Conservation (phyloP, 1,140 invertebrate species). For the Limonius californicus region DNA sequence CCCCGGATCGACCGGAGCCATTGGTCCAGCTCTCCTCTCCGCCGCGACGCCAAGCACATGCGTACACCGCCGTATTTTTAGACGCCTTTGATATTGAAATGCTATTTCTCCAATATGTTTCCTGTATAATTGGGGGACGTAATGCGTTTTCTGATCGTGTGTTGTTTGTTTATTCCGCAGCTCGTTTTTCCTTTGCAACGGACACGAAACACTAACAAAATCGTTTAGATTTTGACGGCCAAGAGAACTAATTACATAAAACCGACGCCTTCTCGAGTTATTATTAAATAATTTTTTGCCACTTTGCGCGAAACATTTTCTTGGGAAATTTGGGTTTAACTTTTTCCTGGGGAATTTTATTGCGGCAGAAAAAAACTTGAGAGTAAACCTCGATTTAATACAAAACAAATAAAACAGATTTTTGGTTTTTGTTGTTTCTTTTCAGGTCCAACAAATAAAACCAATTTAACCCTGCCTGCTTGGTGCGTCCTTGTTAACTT, state of each 20-base stretch:
- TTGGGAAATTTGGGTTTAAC: too few species aligned
- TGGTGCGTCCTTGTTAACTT: too few species aligned
- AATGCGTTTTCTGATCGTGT: slow-evolving; percentile 26
- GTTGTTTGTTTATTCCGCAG: not conserved
- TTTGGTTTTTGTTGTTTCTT: too few species aligned
- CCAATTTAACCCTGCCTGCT: too few species aligned
- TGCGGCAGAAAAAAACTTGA: too few species aligned
- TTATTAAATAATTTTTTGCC: too few species aligned
- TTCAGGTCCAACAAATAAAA: too few species aligned
- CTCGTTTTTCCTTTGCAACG: not conserved
- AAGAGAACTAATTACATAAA: not conserved
- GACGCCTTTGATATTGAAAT: slow-evolving; percentile 43
- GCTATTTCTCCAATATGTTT: slow-evolving; percentile 34
- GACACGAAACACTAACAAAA: not conserved
- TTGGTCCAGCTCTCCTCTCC: slow-evolving; percentile 35
- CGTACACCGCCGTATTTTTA: slow-evolving; percentile 26
- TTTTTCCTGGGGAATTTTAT: too few species aligned
- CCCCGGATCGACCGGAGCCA: slow-evolving; percentile 40
- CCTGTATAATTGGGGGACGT: slow-evolving; percentile 34
- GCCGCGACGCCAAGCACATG: slow-evolving; percentile 30
- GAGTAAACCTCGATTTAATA: too few species aligned
- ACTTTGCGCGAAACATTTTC: too few species aligned
- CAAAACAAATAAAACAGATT: too few species aligned
- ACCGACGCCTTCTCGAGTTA: too few species aligned
- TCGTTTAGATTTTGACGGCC: not conserved